Percentiles rank a stretch among this genome's conserved stretches.
phyloP scores from a whole-genome alignment of 2,113 vertebrate genomes.

The Melanocharis versteri region DNA sequence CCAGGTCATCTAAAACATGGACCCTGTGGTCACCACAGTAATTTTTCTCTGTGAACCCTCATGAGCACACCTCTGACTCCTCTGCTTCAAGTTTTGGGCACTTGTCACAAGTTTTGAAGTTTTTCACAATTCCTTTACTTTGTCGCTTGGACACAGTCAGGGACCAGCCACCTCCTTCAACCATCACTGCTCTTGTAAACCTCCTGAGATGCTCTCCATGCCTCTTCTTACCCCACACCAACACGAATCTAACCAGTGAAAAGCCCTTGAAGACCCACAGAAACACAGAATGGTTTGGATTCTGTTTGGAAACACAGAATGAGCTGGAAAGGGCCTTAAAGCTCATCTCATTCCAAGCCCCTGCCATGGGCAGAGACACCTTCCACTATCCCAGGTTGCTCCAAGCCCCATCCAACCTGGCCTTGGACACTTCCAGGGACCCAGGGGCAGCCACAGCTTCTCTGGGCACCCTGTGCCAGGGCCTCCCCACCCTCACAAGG shows the following conservation, averaged over 20 bases:
- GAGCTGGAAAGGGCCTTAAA: not conserved
- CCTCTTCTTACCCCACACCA: not conserved
- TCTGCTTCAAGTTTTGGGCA: not conserved
- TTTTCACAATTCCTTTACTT: not conserved
- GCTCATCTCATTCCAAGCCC: not conserved
- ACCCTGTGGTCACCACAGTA: not conserved
- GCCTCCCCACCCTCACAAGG: fast-evolving
- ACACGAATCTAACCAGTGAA: not conserved
- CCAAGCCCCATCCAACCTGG: fast-evolving
- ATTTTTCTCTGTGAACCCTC: not conserved
- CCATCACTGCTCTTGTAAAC: not conserved
- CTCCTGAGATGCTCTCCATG: fast-evolving
- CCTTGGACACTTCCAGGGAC: not conserved
- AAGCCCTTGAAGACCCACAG: not conserved
- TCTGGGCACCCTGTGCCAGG: not conserved
- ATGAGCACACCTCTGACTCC: not conserved
- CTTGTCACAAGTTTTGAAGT: not conserved
- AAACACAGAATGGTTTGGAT: not conserved
- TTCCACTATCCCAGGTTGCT: fast-evolving
- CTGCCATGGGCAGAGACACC: not conserved
- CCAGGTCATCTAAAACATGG: not conserved
- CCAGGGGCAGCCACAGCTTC: not conserved
- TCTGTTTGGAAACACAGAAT: not conserved
- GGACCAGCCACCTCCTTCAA: not conserved
- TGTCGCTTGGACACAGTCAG: not conserved